A percentile compares a stretch with the other conserved stretches of the same genome.
Evolutionary conservation across 1,140 invertebrate genomes (phyloP).

Genomic region (Ceratina japonica): DNA sequence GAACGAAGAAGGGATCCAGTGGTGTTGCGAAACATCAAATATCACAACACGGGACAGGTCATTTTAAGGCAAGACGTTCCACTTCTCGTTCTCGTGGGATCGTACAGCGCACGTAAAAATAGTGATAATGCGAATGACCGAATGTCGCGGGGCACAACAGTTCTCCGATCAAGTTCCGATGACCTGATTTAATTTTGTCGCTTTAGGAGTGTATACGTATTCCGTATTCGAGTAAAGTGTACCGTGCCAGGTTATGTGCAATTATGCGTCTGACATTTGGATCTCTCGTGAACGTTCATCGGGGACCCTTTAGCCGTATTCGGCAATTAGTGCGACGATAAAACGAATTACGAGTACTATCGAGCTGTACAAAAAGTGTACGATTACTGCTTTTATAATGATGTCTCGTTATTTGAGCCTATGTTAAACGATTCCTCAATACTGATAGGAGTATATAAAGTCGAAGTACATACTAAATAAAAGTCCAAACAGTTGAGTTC

Average conservation of each 20-base stretch:
- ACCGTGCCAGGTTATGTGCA: constrained; percentile 55
- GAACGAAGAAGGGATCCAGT: constrained; percentile 33
- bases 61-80: constrained; percentile 52
- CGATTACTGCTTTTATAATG: constrained; percentile 16
- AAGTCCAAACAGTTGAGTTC: constrained; percentile 47
- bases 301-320: constrained; percentile 18
- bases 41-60: constrained; percentile 48
- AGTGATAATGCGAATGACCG: constrained; percentile 28
- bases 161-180: constrained; percentile 17
- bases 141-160: constrained; percentile 9
- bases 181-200: constrained; percentile 46
- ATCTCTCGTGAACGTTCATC: constrained; percentile 14
- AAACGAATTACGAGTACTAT: constrained; percentile 19
- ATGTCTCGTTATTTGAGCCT: background rate
- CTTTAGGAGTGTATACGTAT: constrained; percentile 22
- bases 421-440: constrained; percentile 33
- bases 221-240: constrained; percentile 21
- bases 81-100: constrained; percentile 13
- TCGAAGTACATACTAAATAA: constrained; percentile 17
- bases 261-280: constrained; percentile 54
- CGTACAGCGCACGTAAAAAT: constrained; percentile 19
- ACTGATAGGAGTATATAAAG: constrained; percentile 13
- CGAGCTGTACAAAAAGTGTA: constrained; percentile 15
- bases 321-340: constrained; percentile 17
- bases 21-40: constrained; percentile 68